Evolutionary conservation across 2,888 invertebrate species (phyloP), one percentile per base, ranked within the genome.

Genomic region (Helicoverpa assulta): DNA sequence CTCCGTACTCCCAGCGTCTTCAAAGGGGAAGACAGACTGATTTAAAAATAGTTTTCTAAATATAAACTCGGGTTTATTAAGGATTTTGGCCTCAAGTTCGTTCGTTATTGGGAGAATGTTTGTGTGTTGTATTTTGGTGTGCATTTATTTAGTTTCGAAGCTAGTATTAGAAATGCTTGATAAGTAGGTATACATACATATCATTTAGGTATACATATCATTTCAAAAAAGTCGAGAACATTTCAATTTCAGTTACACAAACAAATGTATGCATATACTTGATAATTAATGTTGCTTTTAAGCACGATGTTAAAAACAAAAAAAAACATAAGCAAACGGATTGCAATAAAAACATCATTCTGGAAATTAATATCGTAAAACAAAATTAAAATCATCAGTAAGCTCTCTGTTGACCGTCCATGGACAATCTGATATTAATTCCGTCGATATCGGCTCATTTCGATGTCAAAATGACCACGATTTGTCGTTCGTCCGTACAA

Each of bases 41-140:
- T 76, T 53, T 80, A 86, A 80, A 85, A 86, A 85, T 85, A 85
- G 84, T 71, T 67, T 76, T 86, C 86, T 85, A 85, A 77, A 86
- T 78, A 80, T 86, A 83, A 16, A 59, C 53, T 14, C 58, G 12
- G 72, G 76, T 82, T 84, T 81, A 84, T 77, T 77, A 78, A 78
- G 73, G 77, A 83, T 81, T 83, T 77, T 14, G 67, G 68, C 75
- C 70, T 73, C 70, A 79, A 82, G 82, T 78, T 83, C 59, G 72
- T 14, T 33, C 50, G 66, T 71, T 74, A 67, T 75, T 67, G 59
- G 67, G 33, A 29, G 51, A 71, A 60, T 59, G 60, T 81, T 73
- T 81, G 65, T 73, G 53, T 71, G 67, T 65, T 61, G 80, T 63
- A 70, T 75, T 79, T 75, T 33, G n/a, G 33, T 5, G 52, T 8